These are phyloP conservation scores for Cyclura pinguis DNA, from an alignment of 2,797 vertebrate genomes.

Conservation along the genomic window DNA sequence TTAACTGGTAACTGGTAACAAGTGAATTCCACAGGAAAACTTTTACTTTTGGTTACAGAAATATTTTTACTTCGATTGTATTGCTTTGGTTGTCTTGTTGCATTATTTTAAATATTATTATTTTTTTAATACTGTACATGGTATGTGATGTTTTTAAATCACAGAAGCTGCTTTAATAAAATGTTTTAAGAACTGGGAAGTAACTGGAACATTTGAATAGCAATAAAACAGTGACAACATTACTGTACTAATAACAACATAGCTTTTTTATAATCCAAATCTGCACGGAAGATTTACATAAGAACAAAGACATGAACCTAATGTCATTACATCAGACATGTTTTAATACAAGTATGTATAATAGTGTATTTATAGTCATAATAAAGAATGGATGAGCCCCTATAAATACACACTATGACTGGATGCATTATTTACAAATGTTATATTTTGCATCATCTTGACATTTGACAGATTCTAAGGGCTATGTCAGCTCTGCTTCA, in stretches of 20 bases:
- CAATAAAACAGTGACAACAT: background rate
- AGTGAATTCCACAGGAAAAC: background rate
- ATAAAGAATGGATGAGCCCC: slow-evolving; percentile 54
- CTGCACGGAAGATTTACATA: slow-evolving; percentile 2
- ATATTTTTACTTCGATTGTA: background rate
- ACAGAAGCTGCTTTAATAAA: background rate
- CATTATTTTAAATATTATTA: background rate
- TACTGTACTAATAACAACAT: background rate
- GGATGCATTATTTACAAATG: slow-evolving; percentile 70
- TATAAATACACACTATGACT: slow-evolving; percentile 57
- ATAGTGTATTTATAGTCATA: slow-evolving; percentile 35
- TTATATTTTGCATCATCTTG: slow-evolving; percentile 63
- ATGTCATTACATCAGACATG: slow-evolving; percentile 33
- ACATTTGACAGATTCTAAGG: slow-evolving; percentile 71
- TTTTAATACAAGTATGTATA: slow-evolving; percentile 40
- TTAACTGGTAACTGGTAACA: background rate
- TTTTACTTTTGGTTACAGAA: background rate
- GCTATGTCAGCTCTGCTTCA: slow-evolving; percentile 45
- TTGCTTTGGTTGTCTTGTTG: background rate
- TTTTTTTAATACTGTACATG: background rate
- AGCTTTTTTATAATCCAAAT: background rate
- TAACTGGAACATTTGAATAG: background rate
- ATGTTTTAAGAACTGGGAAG: background rate
- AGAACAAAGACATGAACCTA: slow-evolving; percentile 24
- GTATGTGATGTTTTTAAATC: background rate